Conservation (phyloP, 2,888 invertebrate genomes). For the Corythucha ciliata region DNA sequence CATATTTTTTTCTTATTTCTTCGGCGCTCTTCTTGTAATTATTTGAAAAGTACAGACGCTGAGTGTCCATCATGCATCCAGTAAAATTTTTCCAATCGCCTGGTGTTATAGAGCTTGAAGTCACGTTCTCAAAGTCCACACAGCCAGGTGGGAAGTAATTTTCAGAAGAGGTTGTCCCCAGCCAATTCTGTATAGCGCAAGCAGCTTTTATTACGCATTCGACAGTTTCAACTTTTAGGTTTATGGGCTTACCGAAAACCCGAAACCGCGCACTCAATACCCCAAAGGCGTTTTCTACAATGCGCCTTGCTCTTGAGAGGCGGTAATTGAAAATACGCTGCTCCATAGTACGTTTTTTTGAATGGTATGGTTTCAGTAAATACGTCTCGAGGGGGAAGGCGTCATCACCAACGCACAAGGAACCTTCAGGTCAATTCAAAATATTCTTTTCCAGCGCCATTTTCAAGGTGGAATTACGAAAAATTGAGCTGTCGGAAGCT, state of each 20-base stretch:
- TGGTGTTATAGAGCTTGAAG: no score
- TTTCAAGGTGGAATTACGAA: background rate
- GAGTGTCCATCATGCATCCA: no score
- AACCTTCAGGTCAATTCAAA: no score
- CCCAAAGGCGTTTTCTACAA: slow-evolving; percentile 35
- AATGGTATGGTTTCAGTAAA: slow-evolving; percentile 34
- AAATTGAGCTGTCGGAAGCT: slow-evolving; percentile 23
- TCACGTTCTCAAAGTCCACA: no score
- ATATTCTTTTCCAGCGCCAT: no score
- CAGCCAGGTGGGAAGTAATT: no score
- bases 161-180: no score
- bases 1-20: no score
- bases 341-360: slow-evolving; percentile 27
- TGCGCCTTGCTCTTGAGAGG: slow-evolving; percentile 31
- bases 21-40: no score
- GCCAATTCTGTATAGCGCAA: slow-evolving; percentile 33
- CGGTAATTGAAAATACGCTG: slow-evolving; percentile 36
- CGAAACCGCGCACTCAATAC: slow-evolving; percentile 39
- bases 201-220: slow-evolving; percentile 37
- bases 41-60: no score
- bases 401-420: slow-evolving; percentile 37
- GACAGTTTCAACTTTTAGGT: slow-evolving; percentile 35
- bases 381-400: slow-evolving; percentile 33
- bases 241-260: slow-evolving; percentile 38
- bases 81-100: no score